Base-by-base conservation (phyloP, 2,888 invertebrate species). In the Eustalomyia histrio region DNA sequence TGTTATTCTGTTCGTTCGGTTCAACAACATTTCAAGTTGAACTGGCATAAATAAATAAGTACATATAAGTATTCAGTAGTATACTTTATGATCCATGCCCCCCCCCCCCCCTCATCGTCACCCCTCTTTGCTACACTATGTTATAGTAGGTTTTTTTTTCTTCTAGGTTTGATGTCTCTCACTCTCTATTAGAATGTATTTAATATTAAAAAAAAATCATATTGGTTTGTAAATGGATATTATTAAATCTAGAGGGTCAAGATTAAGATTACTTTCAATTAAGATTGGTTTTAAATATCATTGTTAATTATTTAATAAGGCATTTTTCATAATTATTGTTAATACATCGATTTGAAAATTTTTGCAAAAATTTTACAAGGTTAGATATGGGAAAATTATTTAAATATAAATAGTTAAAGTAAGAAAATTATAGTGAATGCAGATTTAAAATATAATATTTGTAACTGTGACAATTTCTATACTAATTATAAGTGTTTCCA, bases 11-110 rank as follows among this genome's bases (percentile, higher is more conserved):
- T 63, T 76, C 78, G 60, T 63, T 76, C 78, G 78, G 81, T 81
- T 81, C 81, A 81, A 81, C 81, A 81, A 81, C 81, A 81, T 81
- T 81, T 81, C 81, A 81, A 81, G 81, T 81, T 78, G 81, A 78
- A 81, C 81, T 78, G 74, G 69, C 79, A 79, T 76, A 76, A 57
- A 60, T 60, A 50, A 61, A 29, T 6, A 29, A 29, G 29, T 29
- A 29, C 29, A 24, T 72, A 47, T 47, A 14, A 47, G 43, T 47
- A 12, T 12, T 12, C 10, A 39, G 39, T 39, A 39, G 39, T 39
- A 14, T 35, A 35, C 7, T 35, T 35, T 35, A 43, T 47, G n/a
- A 14, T 5, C 2, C n/a, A 16, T 5, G 1, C n/a, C 35, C 33
- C 2, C 18, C 52, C 52, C 21, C 47, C 29, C 43, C 29, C 29